phyloP scores from a whole-genome alignment of 1,140 invertebrate genomes.

The Dysdera silvatica region DNA sequence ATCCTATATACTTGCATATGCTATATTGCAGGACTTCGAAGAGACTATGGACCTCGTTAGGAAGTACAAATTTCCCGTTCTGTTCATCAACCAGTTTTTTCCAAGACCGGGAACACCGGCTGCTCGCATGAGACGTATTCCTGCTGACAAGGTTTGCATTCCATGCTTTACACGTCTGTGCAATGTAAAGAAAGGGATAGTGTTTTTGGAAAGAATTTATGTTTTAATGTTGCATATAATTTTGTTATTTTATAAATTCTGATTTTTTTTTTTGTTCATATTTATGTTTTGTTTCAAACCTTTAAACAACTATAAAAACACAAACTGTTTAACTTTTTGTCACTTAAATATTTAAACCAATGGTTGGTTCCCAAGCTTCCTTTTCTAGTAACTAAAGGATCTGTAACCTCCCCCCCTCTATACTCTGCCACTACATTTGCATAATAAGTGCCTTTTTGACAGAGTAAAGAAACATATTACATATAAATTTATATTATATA shows the following conservation, averaged over 20 bases:
- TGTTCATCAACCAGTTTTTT: conserved; percentile 98
- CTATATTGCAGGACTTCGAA: conserved; percentile 67
- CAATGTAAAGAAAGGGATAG: neutral
- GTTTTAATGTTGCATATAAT: neutral
- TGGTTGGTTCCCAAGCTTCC: no score
- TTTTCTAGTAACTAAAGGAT: no score
- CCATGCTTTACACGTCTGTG: neutral
- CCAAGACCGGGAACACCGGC: conserved; percentile 91
- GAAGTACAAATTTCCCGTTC: conserved; percentile 82
- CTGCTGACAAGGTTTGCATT: conserved; percentile 57
- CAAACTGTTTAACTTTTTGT: no score
- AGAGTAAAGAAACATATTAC: no score
- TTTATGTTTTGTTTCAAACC: neutral
- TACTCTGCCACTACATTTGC: no score
- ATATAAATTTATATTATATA: no score
- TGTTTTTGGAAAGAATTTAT: neutral
- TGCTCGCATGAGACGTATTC: conserved; percentile 72
- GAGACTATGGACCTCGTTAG: conserved; percentile 75
- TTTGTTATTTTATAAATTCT: neutral
- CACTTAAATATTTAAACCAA: no score
- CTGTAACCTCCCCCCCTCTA: no score
- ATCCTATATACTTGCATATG: conserved; percentile 8
- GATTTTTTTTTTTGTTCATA: neutral
- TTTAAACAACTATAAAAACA: neutral
- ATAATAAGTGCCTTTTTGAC: no score